These are phyloP conservation scores for Neopelma chrysocephalum DNA, from an alignment of 2,797 vertebrate genomes.

Conservation along the genomic window DNA sequence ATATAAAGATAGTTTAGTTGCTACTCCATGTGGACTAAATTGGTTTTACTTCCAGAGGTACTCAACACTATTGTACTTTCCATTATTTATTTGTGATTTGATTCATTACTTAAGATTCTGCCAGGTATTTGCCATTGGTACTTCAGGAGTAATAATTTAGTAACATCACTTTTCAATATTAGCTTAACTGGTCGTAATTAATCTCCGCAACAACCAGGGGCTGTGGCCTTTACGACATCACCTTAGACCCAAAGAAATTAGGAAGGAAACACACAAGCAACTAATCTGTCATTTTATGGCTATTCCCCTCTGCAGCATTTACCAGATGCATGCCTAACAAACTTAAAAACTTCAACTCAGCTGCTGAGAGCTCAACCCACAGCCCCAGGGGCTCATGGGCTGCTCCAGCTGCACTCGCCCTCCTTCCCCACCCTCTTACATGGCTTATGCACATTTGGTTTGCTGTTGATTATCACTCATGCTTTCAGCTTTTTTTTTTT, in stretches of 20 bases:
- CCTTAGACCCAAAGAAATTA: neutral
- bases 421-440: neutral
- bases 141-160: neutral
- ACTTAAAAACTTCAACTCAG: rapidly evolving
- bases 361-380: neutral
- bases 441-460: neutral
- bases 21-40: neutral
- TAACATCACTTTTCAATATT: neutral
- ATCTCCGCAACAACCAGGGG: neutral
- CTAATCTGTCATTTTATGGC: neutral
- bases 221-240: neutral
- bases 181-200: neutral
- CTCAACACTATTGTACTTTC: neutral
- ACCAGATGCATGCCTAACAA: neutral
- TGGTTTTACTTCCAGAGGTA: neutral
- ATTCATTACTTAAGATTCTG: neutral
- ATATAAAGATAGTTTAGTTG: neutral
- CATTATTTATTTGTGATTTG: neutral
- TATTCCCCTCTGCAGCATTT: neutral
- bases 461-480: neutral
- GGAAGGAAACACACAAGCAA: neutral
- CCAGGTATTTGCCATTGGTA: neutral
- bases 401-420: neutral
- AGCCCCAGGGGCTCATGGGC: neutral
- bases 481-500: neutral